phyloP scores from a whole-genome alignment of 30 jellyfish, hydroid and myxozoan genomes.

The Aurelia aurita complex sp. Pacific region DNA sequence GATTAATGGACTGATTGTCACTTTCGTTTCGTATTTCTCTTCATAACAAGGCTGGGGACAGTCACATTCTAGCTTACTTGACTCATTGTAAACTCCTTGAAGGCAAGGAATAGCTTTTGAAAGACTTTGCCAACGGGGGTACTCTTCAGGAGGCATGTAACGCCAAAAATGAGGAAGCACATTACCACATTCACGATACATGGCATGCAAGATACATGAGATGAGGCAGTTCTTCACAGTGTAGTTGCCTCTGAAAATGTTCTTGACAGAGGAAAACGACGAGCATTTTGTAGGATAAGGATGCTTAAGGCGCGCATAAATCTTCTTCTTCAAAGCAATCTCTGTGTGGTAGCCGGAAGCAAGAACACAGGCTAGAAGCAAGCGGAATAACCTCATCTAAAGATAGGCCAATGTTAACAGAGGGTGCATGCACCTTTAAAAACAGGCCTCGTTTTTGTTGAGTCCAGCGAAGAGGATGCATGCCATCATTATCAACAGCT shows the following conservation, averaged over 20 bases:
- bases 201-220: constrained; percentile 1
- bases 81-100: too few species aligned
- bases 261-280: background rate
- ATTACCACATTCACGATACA: constrained; percentile 1
- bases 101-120: too few species aligned
- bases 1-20: constrained; percentile 12
- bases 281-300: constrained; percentile 30
- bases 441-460: constrained; percentile 7
- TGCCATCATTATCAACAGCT: too few species aligned
- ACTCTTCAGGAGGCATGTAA: too few species aligned
- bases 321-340: constrained; percentile 10
- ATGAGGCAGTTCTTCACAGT: background rate
- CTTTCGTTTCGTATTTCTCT: constrained; percentile 9
- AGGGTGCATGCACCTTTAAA: constrained; percentile 11
- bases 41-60: constrained; percentile 42
- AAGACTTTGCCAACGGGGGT: too few species aligned
- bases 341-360: constrained; percentile 19
- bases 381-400: background rate
- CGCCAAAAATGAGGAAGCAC: background rate
- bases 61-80: constrained; percentile 8
- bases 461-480: background rate
- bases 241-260: constrained; percentile 1
- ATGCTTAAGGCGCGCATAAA: background rate
- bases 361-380: too few species aligned
- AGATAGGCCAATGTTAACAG: background rate